phyloP scores from a whole-genome alignment of 2,888 invertebrate genomes.

The Cyclophora punctaria region DNA sequence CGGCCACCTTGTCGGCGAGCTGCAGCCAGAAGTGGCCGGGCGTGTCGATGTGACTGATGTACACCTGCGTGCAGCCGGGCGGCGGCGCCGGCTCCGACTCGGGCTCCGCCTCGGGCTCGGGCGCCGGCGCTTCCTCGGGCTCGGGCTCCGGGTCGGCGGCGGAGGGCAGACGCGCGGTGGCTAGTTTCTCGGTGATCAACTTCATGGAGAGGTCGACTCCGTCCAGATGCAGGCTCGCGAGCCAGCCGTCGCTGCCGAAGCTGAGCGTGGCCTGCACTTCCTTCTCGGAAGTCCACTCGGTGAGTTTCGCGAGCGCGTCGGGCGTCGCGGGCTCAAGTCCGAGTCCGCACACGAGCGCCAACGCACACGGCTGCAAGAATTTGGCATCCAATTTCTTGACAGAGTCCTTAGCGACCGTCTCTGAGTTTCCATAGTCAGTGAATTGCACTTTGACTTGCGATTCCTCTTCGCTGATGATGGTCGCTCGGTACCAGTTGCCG shows the following conservation, averaged over 20 bases:
- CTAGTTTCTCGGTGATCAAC: constrained; percentile 56
- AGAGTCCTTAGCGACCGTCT: constrained; percentile 61
- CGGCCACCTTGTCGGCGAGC: constrained; percentile 70
- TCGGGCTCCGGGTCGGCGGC: constrained; percentile 26
- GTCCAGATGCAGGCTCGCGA: constrained; percentile 66
- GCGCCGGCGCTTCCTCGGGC: constrained; percentile 26
- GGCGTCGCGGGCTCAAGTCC: constrained; percentile 29
- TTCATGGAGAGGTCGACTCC: constrained; percentile 69
- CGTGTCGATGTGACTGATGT: constrained; percentile 82
- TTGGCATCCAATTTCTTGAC: constrained; percentile 65
- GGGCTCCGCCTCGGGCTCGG: constrained; percentile 48
- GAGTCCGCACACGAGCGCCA: constrained; percentile 54
- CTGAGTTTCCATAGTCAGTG: constrained; percentile 82
- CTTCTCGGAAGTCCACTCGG: constrained; percentile 63
- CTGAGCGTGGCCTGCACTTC: constrained; percentile 71
- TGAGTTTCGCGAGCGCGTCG: constrained; percentile 37
- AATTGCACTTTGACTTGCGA: constrained; percentile 71
- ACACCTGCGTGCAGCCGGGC: constrained; percentile 61
- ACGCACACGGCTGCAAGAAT: constrained; percentile 58
- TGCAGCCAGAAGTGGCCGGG: constrained; percentile 87
- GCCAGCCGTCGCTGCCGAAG: constrained; percentile 73
- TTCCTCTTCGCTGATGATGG: constrained; percentile 61
- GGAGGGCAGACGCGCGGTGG: constrained; percentile 12
- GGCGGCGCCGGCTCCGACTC: constrained; percentile 42
- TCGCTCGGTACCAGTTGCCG: constrained; percentile 82